Percentiles rank a stretch among this genome's conserved stretches.
Conservation (phyloP, 2,113 vertebrate species). For the Cariama cristata region DNA sequence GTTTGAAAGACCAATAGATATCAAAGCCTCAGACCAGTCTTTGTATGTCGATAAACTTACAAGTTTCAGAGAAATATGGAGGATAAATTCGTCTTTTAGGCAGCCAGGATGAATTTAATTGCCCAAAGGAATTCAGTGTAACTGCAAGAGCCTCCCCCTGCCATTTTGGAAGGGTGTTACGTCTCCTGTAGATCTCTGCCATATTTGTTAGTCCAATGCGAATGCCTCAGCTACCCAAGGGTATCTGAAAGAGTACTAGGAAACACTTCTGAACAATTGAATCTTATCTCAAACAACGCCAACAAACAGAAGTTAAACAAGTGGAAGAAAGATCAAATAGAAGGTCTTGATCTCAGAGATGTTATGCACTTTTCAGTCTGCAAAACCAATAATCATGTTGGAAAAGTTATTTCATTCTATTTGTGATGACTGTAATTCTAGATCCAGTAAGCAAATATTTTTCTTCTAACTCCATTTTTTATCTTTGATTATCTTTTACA, state of each 20-base stretch:
- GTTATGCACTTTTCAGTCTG: neutral
- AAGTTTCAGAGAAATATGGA: neutral
- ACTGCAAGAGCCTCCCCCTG: neutral
- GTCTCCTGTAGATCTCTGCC: neutral
- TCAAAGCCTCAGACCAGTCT: neutral
- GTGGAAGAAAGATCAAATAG: neutral
- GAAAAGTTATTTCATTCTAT: neutral
- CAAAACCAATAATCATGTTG: neutral
- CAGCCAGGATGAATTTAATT: neutral
- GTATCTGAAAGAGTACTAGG: neutral
- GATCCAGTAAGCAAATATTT: neutral
- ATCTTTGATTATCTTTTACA: neutral
- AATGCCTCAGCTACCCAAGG: neutral
- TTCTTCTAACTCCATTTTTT: conserved; percentile 1
- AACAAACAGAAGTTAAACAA: neutral
- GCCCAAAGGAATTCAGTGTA: neutral
- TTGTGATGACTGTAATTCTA: neutral
- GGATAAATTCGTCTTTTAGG: neutral
- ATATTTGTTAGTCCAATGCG: neutral
- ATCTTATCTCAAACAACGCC: neutral
- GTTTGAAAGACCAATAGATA: neutral
- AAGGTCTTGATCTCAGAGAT: neutral
- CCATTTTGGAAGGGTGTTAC: neutral
- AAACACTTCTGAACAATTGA: neutral
- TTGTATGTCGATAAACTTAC: neutral